phyloP scores from a whole-genome alignment of 2,113 vertebrate genomes.

The Pelecanoides urinatrix region DNA sequence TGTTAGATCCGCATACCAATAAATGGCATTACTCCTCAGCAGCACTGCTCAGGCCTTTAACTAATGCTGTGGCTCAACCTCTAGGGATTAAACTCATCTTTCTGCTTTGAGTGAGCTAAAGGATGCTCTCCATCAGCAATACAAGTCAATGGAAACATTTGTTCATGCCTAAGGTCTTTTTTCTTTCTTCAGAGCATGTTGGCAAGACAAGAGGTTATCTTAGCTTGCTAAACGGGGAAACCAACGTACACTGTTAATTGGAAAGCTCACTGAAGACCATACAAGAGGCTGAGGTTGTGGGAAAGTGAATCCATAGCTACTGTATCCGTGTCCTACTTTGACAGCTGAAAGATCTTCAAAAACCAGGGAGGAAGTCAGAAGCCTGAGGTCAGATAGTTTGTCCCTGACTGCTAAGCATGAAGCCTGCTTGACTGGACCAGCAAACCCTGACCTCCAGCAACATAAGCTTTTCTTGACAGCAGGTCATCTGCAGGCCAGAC shows the following conservation, averaged over 20 bases:
- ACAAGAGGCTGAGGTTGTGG: not conserved
- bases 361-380: not conserved
- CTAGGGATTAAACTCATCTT: not conserved
- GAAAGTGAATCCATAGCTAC: not conserved
- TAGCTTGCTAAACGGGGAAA: not conserved
- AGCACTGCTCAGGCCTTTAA: not conserved
- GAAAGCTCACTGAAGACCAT: not conserved
- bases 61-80: not conserved
- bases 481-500: not conserved
- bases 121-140: not conserved
- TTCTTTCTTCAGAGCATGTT: not conserved
- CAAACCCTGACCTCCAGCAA: not conserved
- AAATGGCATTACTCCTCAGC: not conserved
- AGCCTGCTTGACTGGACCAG: not conserved
- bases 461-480: not conserved
- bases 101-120: not conserved
- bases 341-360: not conserved
- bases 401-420: not conserved
- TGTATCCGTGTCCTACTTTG: not conserved
- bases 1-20: not conserved
- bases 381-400: not conserved
- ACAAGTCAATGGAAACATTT: not conserved
- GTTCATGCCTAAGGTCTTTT: not conserved
- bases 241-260: not conserved
- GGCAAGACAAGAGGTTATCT: not conserved